These are phyloP conservation scores for Eulimnadia texana DNA, from an alignment of 1,140 invertebrate species.

Conservation along the genomic window DNA sequence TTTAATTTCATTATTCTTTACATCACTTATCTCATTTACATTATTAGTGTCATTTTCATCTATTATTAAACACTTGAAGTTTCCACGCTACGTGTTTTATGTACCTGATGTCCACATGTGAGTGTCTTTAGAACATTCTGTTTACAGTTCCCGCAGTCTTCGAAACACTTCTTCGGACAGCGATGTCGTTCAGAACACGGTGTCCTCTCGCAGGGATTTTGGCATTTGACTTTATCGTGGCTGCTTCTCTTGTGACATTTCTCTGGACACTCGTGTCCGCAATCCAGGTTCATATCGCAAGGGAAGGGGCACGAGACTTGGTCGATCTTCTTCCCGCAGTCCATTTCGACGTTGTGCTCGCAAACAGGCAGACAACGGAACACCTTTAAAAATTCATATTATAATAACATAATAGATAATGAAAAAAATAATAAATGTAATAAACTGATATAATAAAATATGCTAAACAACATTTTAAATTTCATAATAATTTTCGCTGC, in stretches of 20 bases:
- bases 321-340: not conserved
- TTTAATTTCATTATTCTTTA: too few species aligned
- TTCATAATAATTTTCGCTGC: not conserved
- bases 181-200: constrained; percentile 32
- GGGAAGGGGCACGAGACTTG: not conserved
- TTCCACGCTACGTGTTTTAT: too few species aligned
- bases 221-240: constrained; percentile 2
- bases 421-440: not conserved
- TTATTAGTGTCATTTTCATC: too few species aligned
- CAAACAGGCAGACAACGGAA: not conserved
- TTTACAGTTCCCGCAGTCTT: constrained; percentile 32
- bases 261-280: not conserved
- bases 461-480: not conserved
- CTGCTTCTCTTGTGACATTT: constrained; percentile 8
- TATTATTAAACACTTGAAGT: too few species aligned
- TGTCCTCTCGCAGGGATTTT: constrained; percentile 23
- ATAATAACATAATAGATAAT: not conserved
- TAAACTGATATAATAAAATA: not conserved
- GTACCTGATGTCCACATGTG: constrained; percentile 31
- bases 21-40: too few species aligned
- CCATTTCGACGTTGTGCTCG: not conserved
- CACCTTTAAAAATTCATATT: not conserved
- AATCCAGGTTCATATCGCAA: constrained; percentile 3
- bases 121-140: constrained; percentile 28
- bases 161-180: constrained; percentile 33